These are phyloP conservation scores for Chymomyza amoena DNA, from an alignment of 2,888 invertebrate genomes.

Conservation along the genomic window DNA sequence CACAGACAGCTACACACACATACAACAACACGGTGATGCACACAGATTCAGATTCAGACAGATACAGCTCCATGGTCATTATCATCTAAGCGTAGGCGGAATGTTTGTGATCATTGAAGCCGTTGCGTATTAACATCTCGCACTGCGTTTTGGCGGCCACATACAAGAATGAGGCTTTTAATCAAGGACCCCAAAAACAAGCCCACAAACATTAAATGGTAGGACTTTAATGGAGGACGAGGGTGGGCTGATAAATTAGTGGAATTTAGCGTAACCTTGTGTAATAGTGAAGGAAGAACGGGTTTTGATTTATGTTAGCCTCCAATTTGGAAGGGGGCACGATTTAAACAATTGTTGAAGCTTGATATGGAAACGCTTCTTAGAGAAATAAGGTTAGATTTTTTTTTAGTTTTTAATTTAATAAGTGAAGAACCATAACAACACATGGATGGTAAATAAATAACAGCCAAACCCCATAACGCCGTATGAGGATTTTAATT, in stretches of 20 bases:
- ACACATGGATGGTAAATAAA: too few relatives aligned
- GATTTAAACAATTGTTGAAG: too few relatives aligned
- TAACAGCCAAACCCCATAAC: too few relatives aligned
- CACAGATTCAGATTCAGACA: background rate
- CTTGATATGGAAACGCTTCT: too few relatives aligned
- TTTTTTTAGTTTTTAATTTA: too few relatives aligned
- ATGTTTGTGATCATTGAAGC: background rate
- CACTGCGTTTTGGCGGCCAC: conserved; percentile 14
- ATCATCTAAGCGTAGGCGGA: background rate
- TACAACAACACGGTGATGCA: background rate
- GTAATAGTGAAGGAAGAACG: too few relatives aligned
- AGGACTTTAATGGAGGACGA: background rate
- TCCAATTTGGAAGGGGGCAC: too few relatives aligned
- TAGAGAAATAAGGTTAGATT: too few relatives aligned
- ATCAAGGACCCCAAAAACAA: background rate
- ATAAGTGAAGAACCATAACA: too few relatives aligned
- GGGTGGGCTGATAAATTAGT: background rate
- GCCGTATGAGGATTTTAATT: too few relatives aligned
- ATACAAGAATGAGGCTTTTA: conserved; percentile 12
- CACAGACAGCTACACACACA: background rate
- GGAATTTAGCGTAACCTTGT: too few relatives aligned
- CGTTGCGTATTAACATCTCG: conserved; percentile 10
- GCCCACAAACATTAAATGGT: background rate
- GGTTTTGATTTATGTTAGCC: too few relatives aligned
- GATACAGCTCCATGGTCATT: background rate